Evolutionary conservation across 2,113 vertebrate genomes (phyloP), one percentile per base, ranked within the genome.

Genomic region (Malaclemys terrapin): DNA sequence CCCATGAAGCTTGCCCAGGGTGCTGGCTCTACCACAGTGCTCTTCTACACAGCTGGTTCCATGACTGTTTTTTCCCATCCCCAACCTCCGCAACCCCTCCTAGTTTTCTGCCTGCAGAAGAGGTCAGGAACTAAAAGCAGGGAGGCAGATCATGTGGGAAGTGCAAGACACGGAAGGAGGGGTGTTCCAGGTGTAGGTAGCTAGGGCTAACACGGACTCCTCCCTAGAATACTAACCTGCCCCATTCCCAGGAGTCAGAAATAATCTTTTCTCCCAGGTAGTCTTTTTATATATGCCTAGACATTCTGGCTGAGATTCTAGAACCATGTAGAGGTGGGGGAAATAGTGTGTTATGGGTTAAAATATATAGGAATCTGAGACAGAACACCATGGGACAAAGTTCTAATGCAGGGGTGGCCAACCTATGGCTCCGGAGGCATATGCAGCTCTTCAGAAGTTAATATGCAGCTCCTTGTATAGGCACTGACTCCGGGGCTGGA

Each of bases 301-400:
- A 52, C 35, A 82, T 10, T 22, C 50, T 91, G 52, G 52, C 22
- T 20, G 52, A 53, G 59, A 57, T 35, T 82, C 47, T 54, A 38
- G 91, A 80, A 85, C 38, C 49, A 62, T 88, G 62, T 85, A 38
- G 25, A 10, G 45, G 91, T 86, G 80, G 87, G 91, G 90, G 47
- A 54, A 31, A 50, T 22, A 78, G 2, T 10, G 5, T 78, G 27
- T 42, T 84, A 57, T 16, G 65, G 54, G 91, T 87, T 42, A 54
- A 87, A 91, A 95, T 72, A 78, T 1, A 56, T 8, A 38, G 62
- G 22, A 27, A 81, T 93, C 75, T 89, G 80, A 93, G 87, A 81
- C 10, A 78, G 54, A 56, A 7, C 1, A 5, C 16, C 11, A 50
- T 1, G n/a, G 38, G 93, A 84, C 17, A 49, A 88, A 85, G 49